Evolutionary conservation across 2,113 vertebrate species (phyloP), one percentile per base, ranked within the genome.

Genomic region (Urocynchramus pylzowi): DNA sequence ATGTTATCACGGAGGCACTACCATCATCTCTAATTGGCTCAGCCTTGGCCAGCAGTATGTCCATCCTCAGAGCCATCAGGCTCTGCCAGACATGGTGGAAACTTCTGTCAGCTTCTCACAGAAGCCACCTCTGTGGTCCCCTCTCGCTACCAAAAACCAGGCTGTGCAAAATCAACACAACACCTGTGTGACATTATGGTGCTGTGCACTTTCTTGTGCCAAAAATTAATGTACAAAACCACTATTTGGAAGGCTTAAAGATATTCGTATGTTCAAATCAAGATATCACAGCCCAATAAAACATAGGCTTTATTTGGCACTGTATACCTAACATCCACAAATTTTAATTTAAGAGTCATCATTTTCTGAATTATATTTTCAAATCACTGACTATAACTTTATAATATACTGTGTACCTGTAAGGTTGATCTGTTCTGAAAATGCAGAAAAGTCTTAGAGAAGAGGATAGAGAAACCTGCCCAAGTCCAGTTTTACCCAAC

Each of bases 1-100:
- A 2, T 7, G 24, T n/a, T 23, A 18, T 7, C 26, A 54, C 19
- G 35, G 60, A 79, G 37, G 9, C 0, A 3, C 30, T 44, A 42
- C 61, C 19, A 44, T 0, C 12, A 18, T 30, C 49, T 54, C 15
- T 44, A 1, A 44, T 0, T 24, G 49, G 24, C 26, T 12, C 60
- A 65, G 60, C 0, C 11, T 17, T 44, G 60, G 26, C 76, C 76
- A 79, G 39, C 20, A 30, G 39, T 9, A 3, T 4, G 12, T 45
- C 41, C 63, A 33, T 31, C 52, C 15, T 47, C 52, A 33, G 63
- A 68, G 42, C 28, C 64, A 57, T 22, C 52, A 68, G 52, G 42
- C 1, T 57, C 52, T 81, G 27, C 22, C 3, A 2, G 52, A 57
- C 10, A 8, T 1, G 8, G n/a, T 68, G 52, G 42, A 39, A 39